Conservation (phyloP, 2,888 invertebrate species). For the Melipona bicolor region DNA sequence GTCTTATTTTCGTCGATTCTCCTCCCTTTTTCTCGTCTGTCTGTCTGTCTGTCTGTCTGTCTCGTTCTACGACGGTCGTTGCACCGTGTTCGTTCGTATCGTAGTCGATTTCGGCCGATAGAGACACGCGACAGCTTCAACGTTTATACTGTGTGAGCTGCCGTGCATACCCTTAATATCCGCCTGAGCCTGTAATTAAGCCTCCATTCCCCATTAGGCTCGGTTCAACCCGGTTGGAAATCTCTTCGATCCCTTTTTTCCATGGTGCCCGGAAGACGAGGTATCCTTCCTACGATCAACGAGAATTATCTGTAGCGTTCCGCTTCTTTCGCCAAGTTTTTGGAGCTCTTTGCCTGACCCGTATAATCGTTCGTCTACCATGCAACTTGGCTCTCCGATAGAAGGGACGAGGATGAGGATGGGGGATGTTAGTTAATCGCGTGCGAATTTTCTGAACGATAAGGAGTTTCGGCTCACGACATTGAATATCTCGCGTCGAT, state of each 20-base stretch:
- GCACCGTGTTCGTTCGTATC: constrained; percentile 32
- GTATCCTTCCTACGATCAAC: constrained; percentile 68
- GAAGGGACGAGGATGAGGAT: background rate
- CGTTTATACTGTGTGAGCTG: constrained; percentile 69
- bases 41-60: background rate
- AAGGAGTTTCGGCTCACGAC: background rate
- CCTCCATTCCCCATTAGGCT: constrained; percentile 73
- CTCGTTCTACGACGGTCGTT: background rate
- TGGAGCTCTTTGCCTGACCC: background rate
- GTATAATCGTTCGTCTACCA: constrained; percentile 37
- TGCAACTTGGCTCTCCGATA: constrained; percentile 17
- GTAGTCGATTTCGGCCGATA: constrained; percentile 72
- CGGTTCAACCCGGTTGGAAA: constrained; percentile 59
- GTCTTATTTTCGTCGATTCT: background rate
- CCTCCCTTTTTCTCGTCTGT: background rate
- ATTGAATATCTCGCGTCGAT: background rate
- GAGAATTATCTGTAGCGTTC: constrained; percentile 46
- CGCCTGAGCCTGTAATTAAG: constrained; percentile 73
- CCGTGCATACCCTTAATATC: constrained; percentile 76
- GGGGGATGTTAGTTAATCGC: background rate
- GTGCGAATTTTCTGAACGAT: background rate
- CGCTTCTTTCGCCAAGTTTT: constrained; percentile 9
- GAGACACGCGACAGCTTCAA: constrained; percentile 70
- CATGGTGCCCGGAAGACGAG: constrained; percentile 42
- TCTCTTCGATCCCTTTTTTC: constrained; percentile 32